Conservation (phyloP, 2,797 vertebrate species). For the Pseudochirops corinnae region DNA sequence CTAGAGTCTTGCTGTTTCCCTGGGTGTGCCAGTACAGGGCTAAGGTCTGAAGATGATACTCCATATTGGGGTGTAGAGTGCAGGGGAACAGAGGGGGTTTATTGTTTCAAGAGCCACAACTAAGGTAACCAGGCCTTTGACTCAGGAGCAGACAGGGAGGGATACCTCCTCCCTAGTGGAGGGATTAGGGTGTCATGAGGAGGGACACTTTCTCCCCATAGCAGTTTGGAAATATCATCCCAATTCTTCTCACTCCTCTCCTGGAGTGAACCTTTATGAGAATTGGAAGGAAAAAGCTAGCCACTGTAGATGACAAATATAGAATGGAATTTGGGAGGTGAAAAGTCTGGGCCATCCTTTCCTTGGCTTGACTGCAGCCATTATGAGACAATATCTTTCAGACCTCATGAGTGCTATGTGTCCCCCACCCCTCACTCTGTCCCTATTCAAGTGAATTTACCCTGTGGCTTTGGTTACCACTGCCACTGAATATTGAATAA, state of each 20-base stretch:
- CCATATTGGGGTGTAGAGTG: not conserved
- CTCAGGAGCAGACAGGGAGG: not conserved
- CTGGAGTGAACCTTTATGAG: not conserved
- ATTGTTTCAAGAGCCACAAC: not conserved
- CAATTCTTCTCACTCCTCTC: not conserved
- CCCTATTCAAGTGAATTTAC: not conserved
- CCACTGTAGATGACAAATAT: not conserved
- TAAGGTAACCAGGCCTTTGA: not conserved
- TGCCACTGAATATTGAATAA: not conserved
- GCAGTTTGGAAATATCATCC: not conserved
- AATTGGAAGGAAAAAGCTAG: not conserved
- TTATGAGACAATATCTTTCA: not conserved
- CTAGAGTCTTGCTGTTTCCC: not conserved
- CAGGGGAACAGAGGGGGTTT: not conserved
- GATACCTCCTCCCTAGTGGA: not conserved
- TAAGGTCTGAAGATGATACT: not conserved
- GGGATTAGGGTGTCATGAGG: not conserved
- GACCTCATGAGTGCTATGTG: not conserved
- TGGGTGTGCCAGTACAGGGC: not conserved
- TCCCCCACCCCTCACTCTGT: not conserved
- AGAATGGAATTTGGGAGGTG: not conserved
- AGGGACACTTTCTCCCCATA: not conserved
- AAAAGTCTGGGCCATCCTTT: not conserved
- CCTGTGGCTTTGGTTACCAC: not conserved
- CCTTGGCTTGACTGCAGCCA: not conserved